phyloP scores from a whole-genome alignment of 2,113 vertebrate species.

The Chaenocephalus aceratus region DNA sequence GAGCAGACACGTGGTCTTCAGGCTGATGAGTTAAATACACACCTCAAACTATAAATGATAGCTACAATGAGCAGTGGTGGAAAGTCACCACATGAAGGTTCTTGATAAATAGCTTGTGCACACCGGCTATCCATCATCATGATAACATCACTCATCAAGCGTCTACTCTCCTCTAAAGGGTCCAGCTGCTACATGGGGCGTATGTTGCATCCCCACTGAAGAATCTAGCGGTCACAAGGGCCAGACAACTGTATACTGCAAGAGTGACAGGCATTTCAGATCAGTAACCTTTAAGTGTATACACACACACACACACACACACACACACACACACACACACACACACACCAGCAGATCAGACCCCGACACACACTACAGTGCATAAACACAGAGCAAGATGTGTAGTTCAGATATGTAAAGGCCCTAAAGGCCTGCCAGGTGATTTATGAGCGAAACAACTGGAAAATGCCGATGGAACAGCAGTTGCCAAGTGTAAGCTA shows the following conservation, averaged over 20 bases:
- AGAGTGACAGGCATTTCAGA: neutral
- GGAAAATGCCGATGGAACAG: neutral
- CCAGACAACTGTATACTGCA: conserved; percentile 19
- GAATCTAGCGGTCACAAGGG: neutral
- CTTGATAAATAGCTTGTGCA: conserved; percentile 8
- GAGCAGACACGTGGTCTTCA: conserved; percentile 3
- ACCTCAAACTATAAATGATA: conserved; percentile 15
- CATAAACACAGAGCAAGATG: conserved; percentile 13
- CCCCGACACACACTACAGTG: neutral
- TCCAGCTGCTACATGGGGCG: conserved; percentile 7
- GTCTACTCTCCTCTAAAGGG: conserved; percentile 18
- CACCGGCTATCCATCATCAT: conserved; percentile 17
- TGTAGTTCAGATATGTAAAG: conserved; percentile 25
- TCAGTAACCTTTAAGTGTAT: neutral
- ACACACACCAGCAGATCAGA: neutral
- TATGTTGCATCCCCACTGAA: neutral
- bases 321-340: too few relatives aligned
- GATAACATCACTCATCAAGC: neutral
- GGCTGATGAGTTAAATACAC: conserved; percentile 2
- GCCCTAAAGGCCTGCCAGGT: conserved; percentile 5
- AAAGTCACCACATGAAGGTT: conserved; percentile 19
- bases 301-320: neutral
- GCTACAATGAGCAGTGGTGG: neutral
- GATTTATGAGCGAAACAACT: conserved; percentile 27
- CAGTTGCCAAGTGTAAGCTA: conserved; percentile 1